Evolutionary conservation across 37 sponge, comb jelly and placozoan species (phyloP), one percentile per base, ranked within the genome.

Genomic region (Sycon ciliatum): DNA sequence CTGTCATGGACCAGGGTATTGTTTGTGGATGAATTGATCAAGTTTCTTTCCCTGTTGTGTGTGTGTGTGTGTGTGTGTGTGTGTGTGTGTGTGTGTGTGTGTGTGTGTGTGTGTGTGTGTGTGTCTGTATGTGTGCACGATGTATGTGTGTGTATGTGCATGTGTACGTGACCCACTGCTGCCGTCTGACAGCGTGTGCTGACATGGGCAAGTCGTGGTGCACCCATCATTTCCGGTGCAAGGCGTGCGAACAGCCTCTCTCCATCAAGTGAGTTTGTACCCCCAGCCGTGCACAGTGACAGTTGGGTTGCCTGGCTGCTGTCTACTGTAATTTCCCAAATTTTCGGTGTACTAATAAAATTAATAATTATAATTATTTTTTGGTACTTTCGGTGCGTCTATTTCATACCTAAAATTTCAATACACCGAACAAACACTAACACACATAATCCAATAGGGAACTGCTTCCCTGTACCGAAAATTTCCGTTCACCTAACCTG

Each of bases 121-220:
- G 63, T 60, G 16, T 60, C n/a, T n/a, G n/a, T n/a, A n/a, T n/a
- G n/a, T n/a, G n/a, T n/a, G n/a, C n/a, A n/a, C n/a, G n/a, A n/a
- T n/a, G n/a, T n/a, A 34, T 22, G 0, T 64, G 38, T 65, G 39
- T 37, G 1, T 0, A 32, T 65, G 34, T n/a, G n/a, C n/a, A n/a
- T n/a, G n/a, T n/a, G n/a, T n/a, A n/a, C n/a, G 2, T 11, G 11
- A 33, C 36, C 29, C 40, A 9, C n/a, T 38, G 13, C 9, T 55
- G 56, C 13, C 16, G 30, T 61, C 22, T 61, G 11, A 20, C 13
- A 20, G 65, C 65, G 31, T 61, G 31, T 28, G 31, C 13, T n/a
- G n/a, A n/a, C n/a, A n/a, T 82, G 95, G 95, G 27, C 79, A 97
- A 97, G 79, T 78, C 86, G 4, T 97, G 99, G 99, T 97, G 99